Percentiles rank a stretch among this genome's conserved stretches.
Conservation (phyloP, 2,888 invertebrate species). For the Boloria selene region DNA sequence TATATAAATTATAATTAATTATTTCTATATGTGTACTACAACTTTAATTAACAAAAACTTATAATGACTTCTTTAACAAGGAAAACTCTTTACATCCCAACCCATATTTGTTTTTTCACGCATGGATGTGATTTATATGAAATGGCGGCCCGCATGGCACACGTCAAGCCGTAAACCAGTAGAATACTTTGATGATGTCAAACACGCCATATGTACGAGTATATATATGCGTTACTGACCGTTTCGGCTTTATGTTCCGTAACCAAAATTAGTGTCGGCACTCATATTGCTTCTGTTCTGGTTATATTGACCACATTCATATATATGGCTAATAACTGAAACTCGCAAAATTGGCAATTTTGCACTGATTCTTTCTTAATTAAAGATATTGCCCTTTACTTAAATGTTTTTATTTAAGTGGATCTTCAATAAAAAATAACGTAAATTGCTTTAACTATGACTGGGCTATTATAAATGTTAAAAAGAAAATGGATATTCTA, state of each 20-base stretch:
- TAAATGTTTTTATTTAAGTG: too few species aligned
- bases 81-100: background rate
- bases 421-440: slow-evolving; percentile 5
- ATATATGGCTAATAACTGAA: slow-evolving; percentile 18
- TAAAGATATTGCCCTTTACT: background rate
- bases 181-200: slow-evolving; percentile 46
- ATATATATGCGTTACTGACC: slow-evolving; percentile 42
- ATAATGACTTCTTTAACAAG: background rate
- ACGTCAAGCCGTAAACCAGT: slow-evolving; percentile 43
- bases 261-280: slow-evolving; percentile 44
- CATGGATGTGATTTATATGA: slow-evolving; percentile 39
- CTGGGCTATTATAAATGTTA: slow-evolving; percentile 7
- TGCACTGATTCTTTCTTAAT: background rate
- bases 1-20: background rate
- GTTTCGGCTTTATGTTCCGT: slow-evolving; percentile 48
- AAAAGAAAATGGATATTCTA: slow-evolving; percentile 19
- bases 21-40: background rate
- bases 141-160: slow-evolving; percentile 37
- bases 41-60: background rate
- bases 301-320: slow-evolving; percentile 42
- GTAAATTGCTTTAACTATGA: slow-evolving; percentile 21
- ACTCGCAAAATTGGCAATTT: background rate
- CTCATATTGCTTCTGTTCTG: slow-evolving; percentile 49
- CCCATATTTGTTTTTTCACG: slow-evolving; percentile 33
- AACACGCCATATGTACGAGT: slow-evolving; percentile 30